phyloP scores from a whole-genome alignment of 2,797 vertebrate genomes.

The Denticeps clupeoides region DNA sequence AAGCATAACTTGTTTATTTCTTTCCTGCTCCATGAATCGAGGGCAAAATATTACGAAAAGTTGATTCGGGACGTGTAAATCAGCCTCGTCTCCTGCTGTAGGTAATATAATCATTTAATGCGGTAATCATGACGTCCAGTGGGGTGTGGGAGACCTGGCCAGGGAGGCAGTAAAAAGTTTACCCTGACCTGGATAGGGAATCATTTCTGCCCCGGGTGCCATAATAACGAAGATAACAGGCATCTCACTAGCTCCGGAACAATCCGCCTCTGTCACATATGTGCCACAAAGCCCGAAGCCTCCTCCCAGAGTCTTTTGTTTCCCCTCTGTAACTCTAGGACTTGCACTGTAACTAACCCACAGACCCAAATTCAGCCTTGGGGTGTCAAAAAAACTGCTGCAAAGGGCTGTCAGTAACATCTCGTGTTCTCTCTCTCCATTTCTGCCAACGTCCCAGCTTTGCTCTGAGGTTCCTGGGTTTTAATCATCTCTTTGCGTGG shows the following conservation, averaged over 20 bases:
- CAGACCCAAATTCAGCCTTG: slow-evolving; percentile 25
- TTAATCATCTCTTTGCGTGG: slow-evolving; percentile 28
- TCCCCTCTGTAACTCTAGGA: slow-evolving; percentile 37
- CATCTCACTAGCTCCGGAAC: slow-evolving; percentile 9
- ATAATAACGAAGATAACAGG: not conserved
- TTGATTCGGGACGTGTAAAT: too few species aligned
- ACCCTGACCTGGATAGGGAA: slow-evolving; percentile 5
- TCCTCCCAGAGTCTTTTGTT: slow-evolving; percentile 5
- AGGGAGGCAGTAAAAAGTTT: slow-evolving; percentile 22
- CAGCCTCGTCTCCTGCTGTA: too few species aligned
- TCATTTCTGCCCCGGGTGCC: not conserved
- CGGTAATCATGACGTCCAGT: too few species aligned
- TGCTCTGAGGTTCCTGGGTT: slow-evolving; percentile 17
- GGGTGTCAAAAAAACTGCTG: slow-evolving; percentile 26
- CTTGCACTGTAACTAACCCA: slow-evolving; percentile 29
- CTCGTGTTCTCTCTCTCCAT: slow-evolving; percentile 31
- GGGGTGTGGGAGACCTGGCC: not conserved
- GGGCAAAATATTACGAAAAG: too few species aligned
- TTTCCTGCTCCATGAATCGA: too few species aligned
- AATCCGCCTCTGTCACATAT: not conserved
- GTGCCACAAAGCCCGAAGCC: not conserved
- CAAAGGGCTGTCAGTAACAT: slow-evolving; percentile 31
- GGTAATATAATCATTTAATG: too few species aligned
- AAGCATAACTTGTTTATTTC: too few species aligned
- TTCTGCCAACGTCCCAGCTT: slow-evolving; percentile 20